phyloP scores from a whole-genome alignment of 2,113 vertebrate genomes.

The Etia nguti region DNA sequence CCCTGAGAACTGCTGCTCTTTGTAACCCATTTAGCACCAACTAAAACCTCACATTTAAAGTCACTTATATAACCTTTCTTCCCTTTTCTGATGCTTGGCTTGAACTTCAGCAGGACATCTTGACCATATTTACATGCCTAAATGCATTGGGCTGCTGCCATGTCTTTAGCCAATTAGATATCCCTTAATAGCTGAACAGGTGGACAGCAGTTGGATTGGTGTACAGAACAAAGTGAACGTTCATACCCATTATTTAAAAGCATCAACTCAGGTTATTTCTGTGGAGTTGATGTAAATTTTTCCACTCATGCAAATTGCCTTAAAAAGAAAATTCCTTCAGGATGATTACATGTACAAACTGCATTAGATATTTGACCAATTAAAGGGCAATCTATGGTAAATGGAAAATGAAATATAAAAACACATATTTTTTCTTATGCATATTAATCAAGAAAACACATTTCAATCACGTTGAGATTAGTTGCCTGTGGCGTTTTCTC shows the following conservation, averaged over 20 bases:
- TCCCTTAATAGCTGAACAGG: not conserved
- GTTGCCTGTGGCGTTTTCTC: slow-evolving; percentile 53
- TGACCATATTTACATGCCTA: not conserved
- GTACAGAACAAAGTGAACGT: not conserved
- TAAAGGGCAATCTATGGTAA: slow-evolving; percentile 33
- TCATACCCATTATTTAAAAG: not conserved
- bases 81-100: not conserved
- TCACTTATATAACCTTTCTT: not conserved
- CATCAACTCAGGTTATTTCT: not conserved
- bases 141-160: not conserved
- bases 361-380: slow-evolving; percentile 54
- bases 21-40: not conserved
- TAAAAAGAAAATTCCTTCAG: slow-evolving; percentile 23
- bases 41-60: not conserved
- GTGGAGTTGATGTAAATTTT: not conserved
- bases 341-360: slow-evolving; percentile 41
- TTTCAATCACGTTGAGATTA: slow-evolving; percentile 44
- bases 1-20: not conserved
- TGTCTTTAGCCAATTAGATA: not conserved
- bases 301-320: slow-evolving; percentile 2
- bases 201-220: not conserved
- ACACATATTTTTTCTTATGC: not conserved
- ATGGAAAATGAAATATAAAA: slow-evolving; percentile 31
- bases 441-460: slow-evolving; percentile 55
- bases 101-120: not conserved